These are phyloP conservation scores for Diphyllodes magnificus DNA, from an alignment of 2,113 vertebrate genomes.

Conservation along the genomic window DNA sequence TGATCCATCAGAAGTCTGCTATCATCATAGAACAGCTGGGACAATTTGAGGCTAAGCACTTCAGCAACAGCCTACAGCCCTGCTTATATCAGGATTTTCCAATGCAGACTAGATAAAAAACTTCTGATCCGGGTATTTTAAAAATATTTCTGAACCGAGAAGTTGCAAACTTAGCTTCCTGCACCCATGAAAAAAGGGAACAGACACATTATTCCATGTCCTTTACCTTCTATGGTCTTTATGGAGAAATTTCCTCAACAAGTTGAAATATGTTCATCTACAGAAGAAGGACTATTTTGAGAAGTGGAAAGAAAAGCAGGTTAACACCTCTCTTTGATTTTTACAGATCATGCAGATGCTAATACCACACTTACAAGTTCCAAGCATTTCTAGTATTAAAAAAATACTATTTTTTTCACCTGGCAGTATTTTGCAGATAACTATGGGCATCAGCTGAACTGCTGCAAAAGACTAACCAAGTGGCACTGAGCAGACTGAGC, in stretches of 20 bases:
- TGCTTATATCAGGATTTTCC: conserved; percentile 49
- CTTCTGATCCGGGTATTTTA: not conserved
- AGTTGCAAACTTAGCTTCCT: not conserved
- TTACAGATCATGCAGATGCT: not conserved
- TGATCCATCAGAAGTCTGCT: conserved; percentile 49
- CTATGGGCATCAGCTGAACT: not conserved
- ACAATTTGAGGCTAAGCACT: conserved; percentile 38
- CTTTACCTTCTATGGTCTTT: not conserved
- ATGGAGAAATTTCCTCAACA: not conserved
- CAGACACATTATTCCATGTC: not conserved
- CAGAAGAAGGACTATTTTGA: not conserved
- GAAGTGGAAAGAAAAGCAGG: not conserved
- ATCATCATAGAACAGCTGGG: conserved; percentile 59
- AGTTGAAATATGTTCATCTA: not conserved
- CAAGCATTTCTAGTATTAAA: not conserved
- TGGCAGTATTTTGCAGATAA: not conserved
- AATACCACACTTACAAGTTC: not conserved
- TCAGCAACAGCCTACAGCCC: conserved; percentile 25
- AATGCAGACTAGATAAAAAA: conserved; percentile 34
- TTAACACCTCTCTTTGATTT: not conserved
- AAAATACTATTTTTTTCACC: not conserved
- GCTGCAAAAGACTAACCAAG: not conserved
- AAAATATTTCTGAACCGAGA: conserved; percentile 10
- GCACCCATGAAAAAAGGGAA: not conserved
- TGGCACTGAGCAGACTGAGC: not conserved